Conservation (phyloP, 1,140 invertebrate species). For the Drosophila kurseongensis region DNA sequence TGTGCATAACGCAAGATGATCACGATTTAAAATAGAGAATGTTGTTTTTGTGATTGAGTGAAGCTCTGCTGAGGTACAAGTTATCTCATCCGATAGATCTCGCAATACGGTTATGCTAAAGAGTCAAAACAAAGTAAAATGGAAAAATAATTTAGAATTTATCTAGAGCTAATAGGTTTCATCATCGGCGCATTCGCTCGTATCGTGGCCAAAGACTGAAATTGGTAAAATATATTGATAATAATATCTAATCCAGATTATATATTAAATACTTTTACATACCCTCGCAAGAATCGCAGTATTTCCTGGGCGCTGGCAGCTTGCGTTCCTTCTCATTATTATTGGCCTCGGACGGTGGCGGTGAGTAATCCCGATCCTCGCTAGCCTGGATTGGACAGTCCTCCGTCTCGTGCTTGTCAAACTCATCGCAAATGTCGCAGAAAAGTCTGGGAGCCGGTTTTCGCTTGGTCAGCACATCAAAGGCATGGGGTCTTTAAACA, state of each 20-base stretch:
- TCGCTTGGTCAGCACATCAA: slow-evolving; percentile 68
- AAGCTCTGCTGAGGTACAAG: slow-evolving; percentile 52
- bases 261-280: not conserved
- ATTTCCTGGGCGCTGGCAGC: slow-evolving; percentile 88
- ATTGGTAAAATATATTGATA: slow-evolving; percentile 36
- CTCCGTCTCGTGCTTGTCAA: slow-evolving; percentile 98
- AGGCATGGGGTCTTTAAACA: slow-evolving; percentile 63
- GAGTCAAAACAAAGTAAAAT: slow-evolving; percentile 22
- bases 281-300: slow-evolving; percentile 97
- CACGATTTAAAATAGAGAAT: slow-evolving; percentile 53
- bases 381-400: slow-evolving; percentile 96
- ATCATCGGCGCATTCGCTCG: slow-evolving; percentile 91
- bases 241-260: not conserved
- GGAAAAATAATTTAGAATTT: slow-evolving; percentile 17
- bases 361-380: slow-evolving; percentile 85
- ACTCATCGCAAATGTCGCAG: slow-evolving; percentile 99
- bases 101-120: slow-evolving; percentile 3
- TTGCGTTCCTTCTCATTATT: slow-evolving; percentile 85
- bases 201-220: slow-evolving; percentile 92
- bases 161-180: slow-evolving; percentile 89
- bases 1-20: slow-evolving; percentile 41
- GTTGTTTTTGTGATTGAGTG: slow-evolving; percentile 14
- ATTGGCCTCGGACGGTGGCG: slow-evolving; percentile 78
- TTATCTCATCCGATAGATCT: slow-evolving; percentile 22
- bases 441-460: slow-evolving; percentile 91